phyloP scores from a whole-genome alignment of 1,140 invertebrate species.

The Atta texana region DNA sequence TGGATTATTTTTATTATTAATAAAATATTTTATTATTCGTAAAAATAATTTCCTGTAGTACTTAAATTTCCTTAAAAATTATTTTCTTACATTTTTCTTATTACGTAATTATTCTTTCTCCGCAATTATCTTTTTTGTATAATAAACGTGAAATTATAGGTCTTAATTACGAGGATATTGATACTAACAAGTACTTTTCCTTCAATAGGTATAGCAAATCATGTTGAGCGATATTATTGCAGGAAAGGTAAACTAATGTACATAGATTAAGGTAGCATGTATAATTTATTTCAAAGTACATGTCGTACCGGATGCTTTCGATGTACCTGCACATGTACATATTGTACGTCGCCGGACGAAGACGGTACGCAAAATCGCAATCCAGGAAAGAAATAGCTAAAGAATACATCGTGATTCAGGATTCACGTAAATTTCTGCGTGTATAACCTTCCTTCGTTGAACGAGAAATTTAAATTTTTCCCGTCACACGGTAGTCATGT shows the following conservation, averaged over 20 bases:
- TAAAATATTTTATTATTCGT: background rate
- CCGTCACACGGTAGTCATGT: background rate
- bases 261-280: slow-evolving; percentile 3
- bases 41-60: background rate
- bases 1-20: background rate
- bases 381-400: background rate
- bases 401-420: background rate
- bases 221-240: background rate
- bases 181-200: background rate
- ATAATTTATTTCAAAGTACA: slow-evolving; percentile 24
- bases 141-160: background rate
- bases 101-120: background rate
- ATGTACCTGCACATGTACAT: background rate
- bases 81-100: background rate
- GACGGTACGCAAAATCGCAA: background rate
- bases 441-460: slow-evolving; percentile 15
- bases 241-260: background rate
- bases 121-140: background rate
- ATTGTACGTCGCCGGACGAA: background rate
- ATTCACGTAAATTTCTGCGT: slow-evolving; percentile 37
- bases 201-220: background rate
- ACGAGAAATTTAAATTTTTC: slow-evolving; percentile 36
- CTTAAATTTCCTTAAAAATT: background rate
- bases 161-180: background rate
- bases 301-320: background rate